Conservation (phyloP, 2,113 vertebrate species). For the Natator depressus region DNA sequence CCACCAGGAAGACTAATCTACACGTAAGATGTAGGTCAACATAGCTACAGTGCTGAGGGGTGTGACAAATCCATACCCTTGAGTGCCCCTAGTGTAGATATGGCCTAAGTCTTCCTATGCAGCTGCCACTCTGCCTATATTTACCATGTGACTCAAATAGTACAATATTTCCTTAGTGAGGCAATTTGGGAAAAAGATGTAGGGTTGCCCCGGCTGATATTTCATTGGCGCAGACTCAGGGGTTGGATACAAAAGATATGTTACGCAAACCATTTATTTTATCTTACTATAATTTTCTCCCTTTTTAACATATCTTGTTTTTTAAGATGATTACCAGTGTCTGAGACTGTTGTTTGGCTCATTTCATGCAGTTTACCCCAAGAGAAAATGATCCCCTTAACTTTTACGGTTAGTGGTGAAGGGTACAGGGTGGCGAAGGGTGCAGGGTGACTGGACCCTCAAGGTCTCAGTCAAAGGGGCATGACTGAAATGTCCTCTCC, state of each 20-base stretch:
- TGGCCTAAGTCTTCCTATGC: background rate
- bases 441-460: background rate
- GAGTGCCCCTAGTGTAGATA: background rate
- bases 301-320: background rate
- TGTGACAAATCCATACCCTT: no score
- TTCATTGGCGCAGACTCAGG: background rate
- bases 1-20: no score
- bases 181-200: background rate
- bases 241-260: background rate
- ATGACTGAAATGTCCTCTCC: background rate
- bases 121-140: background rate
- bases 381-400: background rate
- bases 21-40: no score
- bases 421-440: background rate
- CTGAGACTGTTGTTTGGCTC: background rate
- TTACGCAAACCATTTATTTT: accelerated
- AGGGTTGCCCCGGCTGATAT: background rate
- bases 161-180: background rate
- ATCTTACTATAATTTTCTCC: background rate
- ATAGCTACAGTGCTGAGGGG: no score
- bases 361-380: background rate
- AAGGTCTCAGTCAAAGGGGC: background rate
- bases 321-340: background rate
- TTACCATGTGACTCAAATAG: background rate
- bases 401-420: background rate